Base-by-base conservation (phyloP, 2,888 invertebrate genomes). In the Ditylenchus weischeri region DNA sequence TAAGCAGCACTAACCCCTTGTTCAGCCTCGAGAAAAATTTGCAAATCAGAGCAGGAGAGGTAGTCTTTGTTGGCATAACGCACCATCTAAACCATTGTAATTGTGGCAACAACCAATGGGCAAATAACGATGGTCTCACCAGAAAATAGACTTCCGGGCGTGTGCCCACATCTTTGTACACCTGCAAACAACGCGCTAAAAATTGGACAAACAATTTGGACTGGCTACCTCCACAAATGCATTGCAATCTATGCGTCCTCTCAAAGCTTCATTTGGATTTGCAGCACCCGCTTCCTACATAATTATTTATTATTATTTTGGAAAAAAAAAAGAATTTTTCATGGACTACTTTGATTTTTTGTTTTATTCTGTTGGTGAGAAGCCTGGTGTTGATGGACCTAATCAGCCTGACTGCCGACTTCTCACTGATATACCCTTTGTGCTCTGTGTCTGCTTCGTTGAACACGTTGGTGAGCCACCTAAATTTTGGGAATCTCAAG, bases 151-250 rank as follows among this genome's bases (percentile, higher is more conserved):
- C 85, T 70, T 88, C 88, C n/a, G 87, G 88, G 71, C 88, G 79
- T 1, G 87, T 87, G n/a, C 87, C 85, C 15, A 88, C 84, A 78
- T 88, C 87, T 77, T 87, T 88, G 79, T 87, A 88, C 62, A 88
- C 82, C 54, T 54, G 54, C 11, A 54, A 54, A 21, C 11, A 29
- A 13, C 3, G 54, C 21, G 21, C 21, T 15, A 54, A 29, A 54
- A 54, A 54, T 54, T 54, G n/a, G n/a, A 15, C 10, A 54, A 18
- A 2, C 15, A 54, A 54, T 23, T 3, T 43, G 38, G 43, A 43
- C 11, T 13, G 43, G 11, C 29, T 54, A 54, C 54, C 58, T 85
- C 85, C 50, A 87, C 84, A 78, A 88, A 88, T 75, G 87, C 86
- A 49, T 84, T 83, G 71, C 85, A 85, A 68, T 83, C 85, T 23